These are phyloP conservation scores for Troilus luridus DNA, from an alignment of 2,888 invertebrate species.

Conservation along the genomic window DNA sequence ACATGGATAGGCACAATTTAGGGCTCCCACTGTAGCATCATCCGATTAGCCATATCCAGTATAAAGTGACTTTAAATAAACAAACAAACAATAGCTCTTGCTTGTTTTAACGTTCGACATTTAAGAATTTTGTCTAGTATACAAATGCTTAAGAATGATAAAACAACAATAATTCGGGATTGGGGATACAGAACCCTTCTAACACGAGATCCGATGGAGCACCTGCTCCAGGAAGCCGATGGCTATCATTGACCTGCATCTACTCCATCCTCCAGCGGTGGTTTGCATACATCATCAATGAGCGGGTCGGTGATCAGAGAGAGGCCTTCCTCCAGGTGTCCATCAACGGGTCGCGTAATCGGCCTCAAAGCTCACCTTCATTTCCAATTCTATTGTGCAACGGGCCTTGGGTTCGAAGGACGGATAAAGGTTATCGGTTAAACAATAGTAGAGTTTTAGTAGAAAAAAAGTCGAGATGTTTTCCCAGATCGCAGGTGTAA, in stretches of 20 bases:
- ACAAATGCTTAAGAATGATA: background rate
- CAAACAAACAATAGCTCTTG: too few relatives aligned
- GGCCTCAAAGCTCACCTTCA: background rate
- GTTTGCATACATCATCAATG: background rate
- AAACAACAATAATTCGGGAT: background rate
- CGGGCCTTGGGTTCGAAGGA: background rate
- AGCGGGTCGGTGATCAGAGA: background rate
- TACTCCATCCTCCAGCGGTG: background rate
- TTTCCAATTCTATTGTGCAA: constrained; percentile 14
- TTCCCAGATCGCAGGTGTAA: too few relatives aligned
- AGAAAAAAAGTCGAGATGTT: background rate
- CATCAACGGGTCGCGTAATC: background rate
- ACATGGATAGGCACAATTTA: too few relatives aligned
- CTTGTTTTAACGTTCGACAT: too few relatives aligned
- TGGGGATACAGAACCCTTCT: background rate
- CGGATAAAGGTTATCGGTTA: background rate
- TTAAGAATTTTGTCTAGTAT: too few relatives aligned
- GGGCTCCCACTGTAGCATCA: too few relatives aligned
- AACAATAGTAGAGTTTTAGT: background rate
- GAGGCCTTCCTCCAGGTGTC: background rate
- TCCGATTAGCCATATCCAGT: too few relatives aligned
- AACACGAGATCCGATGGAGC: background rate
- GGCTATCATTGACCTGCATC: constrained; percentile 3
- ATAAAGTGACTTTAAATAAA: too few relatives aligned
- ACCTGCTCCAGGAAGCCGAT: background rate